Evolutionary conservation across 2,113 vertebrate genomes (phyloP), one percentile per base, ranked within the genome.

Genomic region (Ahaetulla prasina): DNA sequence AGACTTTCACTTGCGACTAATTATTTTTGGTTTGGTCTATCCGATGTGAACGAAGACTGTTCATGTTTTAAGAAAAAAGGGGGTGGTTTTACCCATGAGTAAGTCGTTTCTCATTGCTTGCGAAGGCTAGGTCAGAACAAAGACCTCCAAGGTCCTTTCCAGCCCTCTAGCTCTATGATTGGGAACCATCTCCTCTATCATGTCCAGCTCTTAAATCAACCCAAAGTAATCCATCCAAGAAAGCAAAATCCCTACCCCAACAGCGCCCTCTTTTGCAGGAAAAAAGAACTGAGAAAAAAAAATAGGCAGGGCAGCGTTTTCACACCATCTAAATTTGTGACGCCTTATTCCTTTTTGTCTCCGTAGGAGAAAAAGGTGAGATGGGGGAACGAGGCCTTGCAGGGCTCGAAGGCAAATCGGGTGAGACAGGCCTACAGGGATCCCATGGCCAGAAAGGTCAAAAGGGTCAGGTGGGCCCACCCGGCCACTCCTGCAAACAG

Each of bases 311-410:
- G 60, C 60, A 68, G 63, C 18, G 16, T 39, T 20, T 20, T 80
- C 74, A 43, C 18, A 0, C 35, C 16, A 9, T 4, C 60, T n/a
- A 12, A 39, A 0, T 2, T 4, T 90, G 16, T 91, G 4, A 90
- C 35, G 0, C 43, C 10, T 47, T 0, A 0, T 45, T 52, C 16
- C 80, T 53, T 45, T 80, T 91, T 53, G 0, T 27, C 4, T 10
- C 1, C 0, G 0, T 95, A 99, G 98, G 98, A 43, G 98, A 98
- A 55, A 98, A 98, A 94, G 98, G 98, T 0, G 98, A 99, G 74
- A 93, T 91, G 84, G 98, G 98, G 0, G 96, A 97, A 35, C 95
- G 95, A 93, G 98, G 98, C 0, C 94, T 94, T 1, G 96, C 97
- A 0, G 98, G 98, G 0, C 97, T 97, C 0, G 93, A 94, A 0